These are phyloP conservation scores for Maniola hyperantus DNA, from an alignment of 2,888 invertebrate genomes.

Conservation along the genomic window DNA sequence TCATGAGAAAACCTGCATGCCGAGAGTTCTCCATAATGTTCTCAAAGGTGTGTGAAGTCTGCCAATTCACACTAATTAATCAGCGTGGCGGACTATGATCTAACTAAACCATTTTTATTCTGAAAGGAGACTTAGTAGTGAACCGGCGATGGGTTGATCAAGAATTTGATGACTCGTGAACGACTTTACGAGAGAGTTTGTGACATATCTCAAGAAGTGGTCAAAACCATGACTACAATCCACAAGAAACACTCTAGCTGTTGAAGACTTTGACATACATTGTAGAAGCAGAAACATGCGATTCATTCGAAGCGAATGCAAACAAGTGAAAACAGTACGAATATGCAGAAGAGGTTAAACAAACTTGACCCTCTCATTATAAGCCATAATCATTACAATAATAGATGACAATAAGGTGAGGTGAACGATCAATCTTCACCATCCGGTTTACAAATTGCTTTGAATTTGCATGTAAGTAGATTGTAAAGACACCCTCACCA, in stretches of 20 bases:
- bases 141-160: too few species aligned
- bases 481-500: too few species aligned
- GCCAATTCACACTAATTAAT: too few species aligned
- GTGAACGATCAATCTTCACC: not conserved
- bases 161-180: too few species aligned
- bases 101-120: too few species aligned
- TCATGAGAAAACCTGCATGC: too few species aligned
- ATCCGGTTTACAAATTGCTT: not conserved
- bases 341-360: conserved; percentile 13
- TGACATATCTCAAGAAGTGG: not conserved
- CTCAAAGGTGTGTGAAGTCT: too few species aligned
- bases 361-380: not conserved
- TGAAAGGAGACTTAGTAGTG: too few species aligned
- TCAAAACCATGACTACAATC: not conserved
- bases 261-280: conserved; percentile 5
- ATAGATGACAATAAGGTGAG: not conserved
- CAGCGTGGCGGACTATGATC: too few species aligned
- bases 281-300: not conserved
- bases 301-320: not conserved
- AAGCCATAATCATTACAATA: conserved; percentile 2
- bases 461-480: not conserved
- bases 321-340: conserved; percentile 9
- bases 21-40: too few species aligned
- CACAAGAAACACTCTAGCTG: not conserved
- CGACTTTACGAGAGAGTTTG: not conserved